Percentiles rank a stretch among this genome's conserved stretches.
Evolutionary conservation across 2,113 vertebrate genomes (phyloP).

Genomic region (Sturnus vulgaris): DNA sequence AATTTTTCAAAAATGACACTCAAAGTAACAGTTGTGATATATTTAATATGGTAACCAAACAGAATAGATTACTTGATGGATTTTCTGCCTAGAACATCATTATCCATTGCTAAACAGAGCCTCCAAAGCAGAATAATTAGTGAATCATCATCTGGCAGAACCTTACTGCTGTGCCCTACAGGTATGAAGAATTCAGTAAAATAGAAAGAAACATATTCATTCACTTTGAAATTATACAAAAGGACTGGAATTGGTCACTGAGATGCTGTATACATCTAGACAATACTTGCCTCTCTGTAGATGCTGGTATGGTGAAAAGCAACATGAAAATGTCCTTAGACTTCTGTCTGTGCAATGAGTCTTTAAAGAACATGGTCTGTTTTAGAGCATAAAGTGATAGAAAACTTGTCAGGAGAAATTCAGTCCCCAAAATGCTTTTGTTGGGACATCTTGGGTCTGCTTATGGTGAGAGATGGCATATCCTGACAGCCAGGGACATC

Average conservation of each 20-base stretch:
- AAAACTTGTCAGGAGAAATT: neutral
- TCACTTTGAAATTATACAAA: neutral
- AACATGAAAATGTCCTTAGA: neutral
- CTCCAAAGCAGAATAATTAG: neutral
- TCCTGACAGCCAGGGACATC: neutral
- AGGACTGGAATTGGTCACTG: neutral
- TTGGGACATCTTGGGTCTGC: neutral
- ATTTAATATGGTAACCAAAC: neutral
- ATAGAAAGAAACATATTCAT: neutral
- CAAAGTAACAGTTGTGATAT: neutral
- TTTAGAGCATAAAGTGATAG: neutral
- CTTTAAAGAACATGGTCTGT: neutral
- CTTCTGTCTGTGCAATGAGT: neutral
- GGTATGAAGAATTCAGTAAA: neutral
- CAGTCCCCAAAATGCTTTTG: neutral
- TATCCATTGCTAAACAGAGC: neutral
- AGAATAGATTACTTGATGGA: neutral
- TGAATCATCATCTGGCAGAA: neutral
- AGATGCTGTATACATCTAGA: neutral
- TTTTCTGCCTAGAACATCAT: neutral
- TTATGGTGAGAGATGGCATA: fast-evolving
- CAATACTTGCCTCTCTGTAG: neutral
- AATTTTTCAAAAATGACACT: neutral
- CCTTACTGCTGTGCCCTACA: neutral
- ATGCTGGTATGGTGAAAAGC: neutral